Evolutionary conservation across 2,888 invertebrate species (phyloP).

Genomic region (Embidobia sp.): DNA sequence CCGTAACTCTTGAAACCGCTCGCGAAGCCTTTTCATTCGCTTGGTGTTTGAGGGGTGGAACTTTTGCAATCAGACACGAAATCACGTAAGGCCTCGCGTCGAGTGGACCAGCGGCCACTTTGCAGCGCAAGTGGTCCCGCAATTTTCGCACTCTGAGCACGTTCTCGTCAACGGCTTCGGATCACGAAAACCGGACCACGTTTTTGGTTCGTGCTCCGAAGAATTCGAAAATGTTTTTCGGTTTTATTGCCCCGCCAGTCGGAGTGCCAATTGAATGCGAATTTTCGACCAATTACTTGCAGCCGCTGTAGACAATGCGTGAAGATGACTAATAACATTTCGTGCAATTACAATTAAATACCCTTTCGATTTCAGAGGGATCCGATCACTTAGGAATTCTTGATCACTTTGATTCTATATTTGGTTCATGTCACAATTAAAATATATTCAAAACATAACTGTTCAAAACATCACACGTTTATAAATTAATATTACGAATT

Average conservation of each 20-base stretch:
- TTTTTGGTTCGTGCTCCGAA: constrained; percentile 28
- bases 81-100: constrained; percentile 51
- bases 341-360: neutral
- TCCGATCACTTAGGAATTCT: too few species aligned
- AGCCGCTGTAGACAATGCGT: constrained; percentile 35
- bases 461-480: too few species aligned
- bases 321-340: constrained; percentile 14
- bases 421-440: too few species aligned
- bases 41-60: constrained; percentile 39
- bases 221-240: constrained; percentile 37
- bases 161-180: constrained; percentile 44
- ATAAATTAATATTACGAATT: too few species aligned
- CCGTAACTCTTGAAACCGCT: constrained; percentile 46
- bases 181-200: constrained; percentile 44
- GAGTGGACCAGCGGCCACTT: constrained; percentile 41
- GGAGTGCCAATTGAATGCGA: constrained; percentile 29
- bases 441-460: too few species aligned
- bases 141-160: constrained; percentile 40
- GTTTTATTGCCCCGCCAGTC: constrained; percentile 16
- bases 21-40: constrained; percentile 49
- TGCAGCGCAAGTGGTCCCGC: constrained; percentile 18
- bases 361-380: neutral
- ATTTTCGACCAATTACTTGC: constrained; percentile 45
- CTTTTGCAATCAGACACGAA: constrained; percentile 56
- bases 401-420: too few species aligned